Base-by-base conservation (phyloP, 2,797 vertebrate genomes). In the Trichosurus vulpecula region DNA sequence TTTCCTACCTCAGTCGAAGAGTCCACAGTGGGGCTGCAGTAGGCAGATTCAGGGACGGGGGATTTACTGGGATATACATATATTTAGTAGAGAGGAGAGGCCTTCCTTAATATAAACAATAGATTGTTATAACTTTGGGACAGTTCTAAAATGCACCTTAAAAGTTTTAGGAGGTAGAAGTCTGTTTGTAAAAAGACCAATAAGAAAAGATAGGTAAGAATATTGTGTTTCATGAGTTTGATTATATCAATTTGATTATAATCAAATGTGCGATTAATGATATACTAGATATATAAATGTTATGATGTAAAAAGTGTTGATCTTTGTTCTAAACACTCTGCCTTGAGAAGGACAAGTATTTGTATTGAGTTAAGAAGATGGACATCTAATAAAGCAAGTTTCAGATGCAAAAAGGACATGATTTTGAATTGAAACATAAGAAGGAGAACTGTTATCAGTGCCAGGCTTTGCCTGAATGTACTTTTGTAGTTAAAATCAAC, bases 301-400 rank as follows among this genome's bases (percentile, higher is more conserved):
- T 98, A 91, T 96, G 22, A 95, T 96, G 91, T 98, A 97, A 97
- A 97, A 97, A 94, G 90, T 95, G 89, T 91, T n/a, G 29, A 95
- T 91, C 57, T 94, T 95, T 96, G 81, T 97, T 92, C 91, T 96
- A 93, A 95, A 92, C 92, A 92, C 54, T 97, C 56, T 96, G 96
- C 89, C 94, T 56, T 93, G 61, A 35, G 30, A 96, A 97, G n/a
- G 52, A 66, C 93, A 94, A 96, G 14, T 94, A 96, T 74, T 95
- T 94, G 56, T 95, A 95, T 56, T 11, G 58, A 97, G 91, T 87
- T 96, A 96, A 96, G 31, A 66, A 66, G 66, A 66, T 92, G 91
- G 90, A 90, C 95, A 54, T 94, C 93, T 90, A 98, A 98, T 97
- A 98, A 98, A 98, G 91, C 92, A 94, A 95, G 94, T 97, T 89